phyloP scores from a whole-genome alignment of 2,113 vertebrate species.

The Leiothrix lutea region DNA sequence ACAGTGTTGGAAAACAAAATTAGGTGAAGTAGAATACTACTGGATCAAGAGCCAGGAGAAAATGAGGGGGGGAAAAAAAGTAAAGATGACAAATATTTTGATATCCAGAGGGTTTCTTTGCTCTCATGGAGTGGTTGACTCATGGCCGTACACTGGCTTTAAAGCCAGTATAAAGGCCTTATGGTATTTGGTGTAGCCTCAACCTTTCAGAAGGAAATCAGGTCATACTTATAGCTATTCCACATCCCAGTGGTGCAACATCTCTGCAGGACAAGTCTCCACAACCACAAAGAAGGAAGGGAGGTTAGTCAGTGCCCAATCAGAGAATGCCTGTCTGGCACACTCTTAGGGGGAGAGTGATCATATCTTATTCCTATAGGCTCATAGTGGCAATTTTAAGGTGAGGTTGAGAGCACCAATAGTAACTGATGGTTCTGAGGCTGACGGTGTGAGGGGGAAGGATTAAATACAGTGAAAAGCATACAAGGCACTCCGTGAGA shows the following conservation, averaged over 20 bases:
- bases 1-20: neutral
- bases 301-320: neutral
- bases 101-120: neutral
- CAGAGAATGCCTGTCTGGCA: neutral
- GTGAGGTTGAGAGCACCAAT: accelerated
- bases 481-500: accelerated
- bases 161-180: neutral
- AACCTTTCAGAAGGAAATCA: neutral
- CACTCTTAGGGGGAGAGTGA: neutral
- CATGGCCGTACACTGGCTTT: neutral
- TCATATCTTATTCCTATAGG: neutral
- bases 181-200: neutral
- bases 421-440: neutral
- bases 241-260: neutral
- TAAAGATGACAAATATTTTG: neutral
- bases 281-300: neutral
- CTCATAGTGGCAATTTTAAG: neutral
- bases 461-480: neutral
- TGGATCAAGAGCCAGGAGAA: neutral
- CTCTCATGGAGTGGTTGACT: neutral
- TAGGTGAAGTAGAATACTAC: neutral
- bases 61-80: neutral
- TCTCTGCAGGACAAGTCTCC: neutral
- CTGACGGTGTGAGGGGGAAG: neutral
- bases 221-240: neutral